phyloP scores from a whole-genome alignment of 2,797 vertebrate species.

The Hoplostethus atlanticus region DNA sequence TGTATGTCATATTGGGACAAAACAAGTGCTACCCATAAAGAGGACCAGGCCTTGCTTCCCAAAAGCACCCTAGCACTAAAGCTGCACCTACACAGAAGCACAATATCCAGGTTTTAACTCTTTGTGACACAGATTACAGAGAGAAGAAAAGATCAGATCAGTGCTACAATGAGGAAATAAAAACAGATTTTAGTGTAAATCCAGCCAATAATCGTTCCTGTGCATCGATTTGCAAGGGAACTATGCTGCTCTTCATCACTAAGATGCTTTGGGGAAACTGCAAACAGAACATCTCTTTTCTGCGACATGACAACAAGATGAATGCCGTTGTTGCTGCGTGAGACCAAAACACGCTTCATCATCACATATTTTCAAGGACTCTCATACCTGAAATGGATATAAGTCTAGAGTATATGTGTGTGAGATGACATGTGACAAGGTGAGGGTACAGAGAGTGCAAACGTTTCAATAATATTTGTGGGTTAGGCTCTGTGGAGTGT shows the following conservation, averaged over 20 bases:
- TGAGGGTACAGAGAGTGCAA: background rate
- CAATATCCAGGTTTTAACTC: background rate
- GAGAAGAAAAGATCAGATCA: background rate
- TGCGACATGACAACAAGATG: background rate
- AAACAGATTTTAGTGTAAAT: background rate
- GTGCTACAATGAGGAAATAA: background rate
- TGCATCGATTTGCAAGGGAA: constrained; percentile 1
- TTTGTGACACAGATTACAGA: background rate
- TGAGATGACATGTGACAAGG: background rate
- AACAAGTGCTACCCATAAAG: no score
- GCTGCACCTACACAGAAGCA: no score
- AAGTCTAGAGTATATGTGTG: background rate
- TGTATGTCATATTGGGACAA: no score
- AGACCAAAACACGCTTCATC: background rate
- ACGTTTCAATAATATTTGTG: background rate
- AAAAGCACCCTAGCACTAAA: no score
- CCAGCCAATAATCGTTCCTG: background rate
- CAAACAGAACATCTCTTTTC: background rate
- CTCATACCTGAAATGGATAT: background rate
- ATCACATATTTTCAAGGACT: background rate
- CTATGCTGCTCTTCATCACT: background rate
- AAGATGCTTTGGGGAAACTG: background rate
- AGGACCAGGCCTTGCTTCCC: no score
- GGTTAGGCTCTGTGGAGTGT: constrained; percentile 20
- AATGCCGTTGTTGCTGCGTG: background rate